Evolutionary conservation across 2,888 invertebrate genomes (phyloP), one percentile per base, ranked within the genome.

Genomic region (Trichopoda pennipes): DNA sequence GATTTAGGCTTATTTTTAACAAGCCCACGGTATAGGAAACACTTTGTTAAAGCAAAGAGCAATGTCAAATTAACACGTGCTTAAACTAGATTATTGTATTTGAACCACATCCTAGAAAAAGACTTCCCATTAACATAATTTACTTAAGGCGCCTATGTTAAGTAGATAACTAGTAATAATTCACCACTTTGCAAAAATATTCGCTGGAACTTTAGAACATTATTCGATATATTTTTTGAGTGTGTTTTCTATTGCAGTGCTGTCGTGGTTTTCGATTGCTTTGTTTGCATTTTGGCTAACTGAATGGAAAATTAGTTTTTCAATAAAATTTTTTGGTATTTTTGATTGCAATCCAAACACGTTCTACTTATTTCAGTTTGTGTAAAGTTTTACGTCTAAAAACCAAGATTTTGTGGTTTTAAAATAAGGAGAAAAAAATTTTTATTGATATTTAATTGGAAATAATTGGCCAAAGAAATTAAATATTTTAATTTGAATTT

Each of bases 231-330:
- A 1, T 28, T 28, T 28, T 28, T 28, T 38, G 12, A 38, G 38
- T 38, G 38, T 38, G 8, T 17, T 42, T 60, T n/a, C 42, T n/a
- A 14, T 14, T 16, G 1, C n/a, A 63, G n/a, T 66, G n/a, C 53
- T 53, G 38, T 21, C 1, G 7, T 6, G 2, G 7, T 12, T 38
- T 51, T 28, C 16, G 14, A 17, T 53, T 12, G 17, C n/a, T 76
- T 69, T 47, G 32, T 35, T 66, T 38, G 16, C 12, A 21, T 35
- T 66, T 73, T 63, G 38, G 19, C 47, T 49, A 64, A 69, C 69
- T 47, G 68, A 44, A 35, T 69, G 61, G 68, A 55, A 76, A 76
- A 76, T 76, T 68, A 76, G 68, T 53, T 69, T 76, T 76, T 69
- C 68, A 76, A 69, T 69, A 69, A 70, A 60, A 60, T 17, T 23